These are phyloP conservation scores for Chymomyza caudatula DNA, from an alignment of 2,888 invertebrate species.

Conservation along the genomic window DNA sequence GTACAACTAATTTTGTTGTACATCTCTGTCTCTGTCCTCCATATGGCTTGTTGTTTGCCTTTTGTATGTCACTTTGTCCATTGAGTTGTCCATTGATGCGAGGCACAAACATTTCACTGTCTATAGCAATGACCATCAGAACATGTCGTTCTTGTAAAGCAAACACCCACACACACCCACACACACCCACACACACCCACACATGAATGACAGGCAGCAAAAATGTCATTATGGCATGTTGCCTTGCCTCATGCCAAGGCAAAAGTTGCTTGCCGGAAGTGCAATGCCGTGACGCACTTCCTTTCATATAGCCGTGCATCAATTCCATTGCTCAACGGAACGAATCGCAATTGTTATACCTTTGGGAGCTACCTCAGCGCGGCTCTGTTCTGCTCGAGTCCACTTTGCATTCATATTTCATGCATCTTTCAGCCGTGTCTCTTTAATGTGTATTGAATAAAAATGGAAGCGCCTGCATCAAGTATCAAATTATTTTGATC, in stretches of 20 bases:
- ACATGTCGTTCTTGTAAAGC: background rate
- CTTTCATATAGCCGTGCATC: background rate
- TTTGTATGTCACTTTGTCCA: background rate
- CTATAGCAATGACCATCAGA: background rate
- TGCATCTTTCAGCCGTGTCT: background rate
- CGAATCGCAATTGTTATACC: background rate
- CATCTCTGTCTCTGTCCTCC: background rate
- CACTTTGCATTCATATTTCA: background rate
- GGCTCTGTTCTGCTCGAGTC: background rate
- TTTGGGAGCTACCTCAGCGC: background rate
- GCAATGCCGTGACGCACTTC: background rate
- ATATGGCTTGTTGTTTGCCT: background rate
- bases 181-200: too few species aligned
- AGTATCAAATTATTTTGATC: conserved; percentile 28
- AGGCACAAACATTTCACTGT: background rate
- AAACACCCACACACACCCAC: background rate
- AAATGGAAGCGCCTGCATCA: conserved; percentile 15
- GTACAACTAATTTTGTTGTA: conserved; percentile 15
- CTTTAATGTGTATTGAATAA: background rate
- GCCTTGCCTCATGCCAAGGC: background rate
- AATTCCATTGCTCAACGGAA: background rate
- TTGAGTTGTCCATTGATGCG: conserved; percentile 2
- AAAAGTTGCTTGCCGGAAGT: background rate
- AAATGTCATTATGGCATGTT: background rate
- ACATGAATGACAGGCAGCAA: background rate